phyloP scores from a whole-genome alignment of 2,113 vertebrate species.

The Acanthisitta chloris region DNA sequence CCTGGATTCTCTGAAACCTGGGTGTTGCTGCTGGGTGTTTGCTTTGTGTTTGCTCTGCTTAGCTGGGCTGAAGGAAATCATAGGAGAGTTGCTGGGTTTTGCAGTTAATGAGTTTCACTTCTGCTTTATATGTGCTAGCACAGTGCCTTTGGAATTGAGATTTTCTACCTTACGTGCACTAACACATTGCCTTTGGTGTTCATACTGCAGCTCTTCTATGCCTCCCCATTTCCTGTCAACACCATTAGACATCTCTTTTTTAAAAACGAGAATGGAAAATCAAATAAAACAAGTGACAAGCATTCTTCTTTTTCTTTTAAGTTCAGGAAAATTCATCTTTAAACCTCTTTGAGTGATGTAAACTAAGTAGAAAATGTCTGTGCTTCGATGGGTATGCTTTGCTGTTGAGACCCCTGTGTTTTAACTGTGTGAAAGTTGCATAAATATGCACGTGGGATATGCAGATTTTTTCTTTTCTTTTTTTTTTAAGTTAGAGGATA shows the following conservation, averaged over 20 bases:
- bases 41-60: neutral
- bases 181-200: neutral
- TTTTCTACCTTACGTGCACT: neutral
- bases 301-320: neutral
- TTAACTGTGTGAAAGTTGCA: constrained; percentile 36
- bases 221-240: neutral
- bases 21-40: neutral
- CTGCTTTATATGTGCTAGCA: neutral
- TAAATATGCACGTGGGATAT: constrained; percentile 7
- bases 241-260: neutral
- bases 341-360: neutral
- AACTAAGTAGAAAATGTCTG: neutral
- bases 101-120: neutral
- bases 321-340: neutral
- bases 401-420: neutral
- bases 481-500: constrained; percentile 20
- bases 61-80: neutral
- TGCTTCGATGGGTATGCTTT: neutral
- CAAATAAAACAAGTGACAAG: neutral
- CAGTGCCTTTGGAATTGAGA: neutral
- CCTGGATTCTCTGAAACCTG: neutral
- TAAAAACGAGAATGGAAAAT: neutral
- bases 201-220: neutral
- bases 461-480: neutral
- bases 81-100: neutral